These are phyloP conservation scores for Dipodomys merriami DNA, from an alignment of 2,113 vertebrate genomes.

Conservation along the genomic window DNA sequence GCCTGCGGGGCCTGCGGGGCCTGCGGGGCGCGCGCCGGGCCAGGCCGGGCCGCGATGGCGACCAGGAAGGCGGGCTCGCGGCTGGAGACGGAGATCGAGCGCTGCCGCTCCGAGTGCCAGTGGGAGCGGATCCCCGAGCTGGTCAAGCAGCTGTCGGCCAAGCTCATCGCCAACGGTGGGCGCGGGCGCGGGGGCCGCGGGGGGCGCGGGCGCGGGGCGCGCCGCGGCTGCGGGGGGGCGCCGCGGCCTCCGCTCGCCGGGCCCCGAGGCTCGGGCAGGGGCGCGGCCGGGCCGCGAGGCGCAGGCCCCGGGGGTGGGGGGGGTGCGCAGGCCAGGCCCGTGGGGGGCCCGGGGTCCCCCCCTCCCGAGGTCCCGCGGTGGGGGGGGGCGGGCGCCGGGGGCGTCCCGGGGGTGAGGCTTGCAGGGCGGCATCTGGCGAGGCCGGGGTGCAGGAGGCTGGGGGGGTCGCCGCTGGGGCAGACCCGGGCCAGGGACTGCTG, in stretches of 20 bases:
- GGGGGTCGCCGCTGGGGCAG: background rate
- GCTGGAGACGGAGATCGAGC: slow-evolving; percentile 95
- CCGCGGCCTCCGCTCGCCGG: slow-evolving; percentile 51
- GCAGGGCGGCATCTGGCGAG: background rate
- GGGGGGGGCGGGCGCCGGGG: background rate
- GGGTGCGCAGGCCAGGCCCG: background rate
- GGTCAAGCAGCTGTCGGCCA: slow-evolving; percentile 93
- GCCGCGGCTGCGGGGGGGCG: slow-evolving; percentile 36
- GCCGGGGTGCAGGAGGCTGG: background rate
- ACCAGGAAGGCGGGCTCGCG: slow-evolving; percentile 95
- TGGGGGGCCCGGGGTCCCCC: background rate
- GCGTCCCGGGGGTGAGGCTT: background rate
- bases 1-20: slow-evolving; percentile 61
- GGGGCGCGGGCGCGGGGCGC: slow-evolving; percentile 79
- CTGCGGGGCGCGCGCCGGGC: slow-evolving; percentile 34
- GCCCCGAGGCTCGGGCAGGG: background rate
- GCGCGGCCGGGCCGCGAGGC: background rate
- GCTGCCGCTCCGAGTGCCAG: slow-evolving; percentile 93
- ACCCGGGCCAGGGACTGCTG: background rate
- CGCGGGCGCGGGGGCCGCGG: slow-evolving; percentile 78
- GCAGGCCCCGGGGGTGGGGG: slow-evolving; percentile 3
- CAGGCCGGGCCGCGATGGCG: slow-evolving; percentile 87
- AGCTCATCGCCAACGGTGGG: slow-evolving; percentile 94
- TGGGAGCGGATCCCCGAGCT: slow-evolving; percentile 96
- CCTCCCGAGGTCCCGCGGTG: background rate